Evolutionary conservation across 2,888 invertebrate genomes (phyloP), one percentile per base, ranked within the genome.

Genomic region (Lochmaea capreae): DNA sequence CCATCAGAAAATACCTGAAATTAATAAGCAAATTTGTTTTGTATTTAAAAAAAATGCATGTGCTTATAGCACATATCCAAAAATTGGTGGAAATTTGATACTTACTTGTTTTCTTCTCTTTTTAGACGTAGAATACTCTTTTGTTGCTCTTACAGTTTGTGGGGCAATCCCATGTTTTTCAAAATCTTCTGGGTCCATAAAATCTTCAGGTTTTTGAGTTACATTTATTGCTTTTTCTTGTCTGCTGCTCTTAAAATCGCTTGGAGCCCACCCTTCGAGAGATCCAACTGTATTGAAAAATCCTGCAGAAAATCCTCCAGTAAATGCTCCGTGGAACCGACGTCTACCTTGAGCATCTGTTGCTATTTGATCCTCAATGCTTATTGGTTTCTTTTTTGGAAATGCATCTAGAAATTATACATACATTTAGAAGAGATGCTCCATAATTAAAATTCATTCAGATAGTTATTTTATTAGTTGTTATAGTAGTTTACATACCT

Each of bases 271-370:
- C 66, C 99, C 98, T 89, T 99, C 98, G 78, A 95, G 91, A 0
- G 97, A 95, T 0, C 98, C 99, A 22, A 99, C 99, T 0, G 97
- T 94, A 85, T 99, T 99, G 85, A 95, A 98, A 84, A 95, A 98
- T 0, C 99, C 99, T 0, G 99, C 99, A 14, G 98, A 97, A 86
- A 99, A 99, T 3, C 95, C 88, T 0, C 99, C 99, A 0, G 99
- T 99, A 85, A 99, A 99, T 0, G 99, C 99, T 9, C 99, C 99
- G 87, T 99, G 99, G 86, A 99, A 99, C 81, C 99, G 88, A 10
- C 97, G 90, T 72, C 95, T 89, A 0, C 98, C 99, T 84, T 95
- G 93, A 43, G 92, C 93, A 86, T 99, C 98, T 66, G 93, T 93
- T 0, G 95, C 98, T 81, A 93, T 92, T 87, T 98, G 97, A 82